phyloP scores from a whole-genome alignment of 2,888 invertebrate genomes.

The Catocala fraxini region DNA sequence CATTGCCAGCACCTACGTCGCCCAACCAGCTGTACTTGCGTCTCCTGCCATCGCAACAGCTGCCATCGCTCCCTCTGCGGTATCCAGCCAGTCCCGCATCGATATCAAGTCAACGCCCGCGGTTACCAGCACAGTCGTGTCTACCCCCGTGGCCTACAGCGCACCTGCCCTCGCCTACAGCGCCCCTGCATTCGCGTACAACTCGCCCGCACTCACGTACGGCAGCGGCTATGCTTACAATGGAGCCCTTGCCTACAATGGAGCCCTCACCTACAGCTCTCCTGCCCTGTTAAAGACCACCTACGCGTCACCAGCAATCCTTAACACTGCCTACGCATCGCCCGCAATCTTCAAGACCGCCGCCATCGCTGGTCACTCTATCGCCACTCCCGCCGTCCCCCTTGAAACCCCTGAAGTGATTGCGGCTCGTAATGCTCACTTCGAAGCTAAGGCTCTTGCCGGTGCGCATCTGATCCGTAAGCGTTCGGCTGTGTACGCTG shows the following conservation, averaged over 20 bases:
- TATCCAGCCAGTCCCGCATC: slow-evolving; percentile 73
- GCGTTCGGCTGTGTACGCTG: slow-evolving; percentile 68
- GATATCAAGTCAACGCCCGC: slow-evolving; percentile 76
- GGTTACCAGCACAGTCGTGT: slow-evolving; percentile 64
- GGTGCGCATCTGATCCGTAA: slow-evolving; percentile 75
- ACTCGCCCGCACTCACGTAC: slow-evolving; percentile 50
- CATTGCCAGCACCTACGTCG: slow-evolving; percentile 44
- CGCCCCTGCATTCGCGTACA: slow-evolving; percentile 53
- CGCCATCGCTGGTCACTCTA: slow-evolving; percentile 48
- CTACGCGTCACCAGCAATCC: slow-evolving; percentile 44
- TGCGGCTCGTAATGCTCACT: slow-evolving; percentile 77
- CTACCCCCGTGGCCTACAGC: slow-evolving; percentile 60
- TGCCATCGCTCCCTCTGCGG: slow-evolving; percentile 64
- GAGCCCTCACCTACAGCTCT: slow-evolving; percentile 43
- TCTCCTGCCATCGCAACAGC: slow-evolving; percentile 48
- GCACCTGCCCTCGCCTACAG: slow-evolving; percentile 64
- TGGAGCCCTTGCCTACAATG: slow-evolving; percentile 60
- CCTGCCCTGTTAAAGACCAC: slow-evolving; percentile 30
- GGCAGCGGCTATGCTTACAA: slow-evolving; percentile 53
- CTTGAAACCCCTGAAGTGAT: slow-evolving; percentile 77
- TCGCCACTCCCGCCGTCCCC: slow-evolving; percentile 63
- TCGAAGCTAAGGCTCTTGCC: slow-evolving; percentile 71
- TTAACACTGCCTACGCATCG: slow-evolving; percentile 44
- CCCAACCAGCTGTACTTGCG: slow-evolving; percentile 48
- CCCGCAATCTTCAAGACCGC: slow-evolving; percentile 41